Base-by-base conservation (phyloP, 2,797 vertebrate species). In the Sternarchorhynchus goeldii region DNA sequence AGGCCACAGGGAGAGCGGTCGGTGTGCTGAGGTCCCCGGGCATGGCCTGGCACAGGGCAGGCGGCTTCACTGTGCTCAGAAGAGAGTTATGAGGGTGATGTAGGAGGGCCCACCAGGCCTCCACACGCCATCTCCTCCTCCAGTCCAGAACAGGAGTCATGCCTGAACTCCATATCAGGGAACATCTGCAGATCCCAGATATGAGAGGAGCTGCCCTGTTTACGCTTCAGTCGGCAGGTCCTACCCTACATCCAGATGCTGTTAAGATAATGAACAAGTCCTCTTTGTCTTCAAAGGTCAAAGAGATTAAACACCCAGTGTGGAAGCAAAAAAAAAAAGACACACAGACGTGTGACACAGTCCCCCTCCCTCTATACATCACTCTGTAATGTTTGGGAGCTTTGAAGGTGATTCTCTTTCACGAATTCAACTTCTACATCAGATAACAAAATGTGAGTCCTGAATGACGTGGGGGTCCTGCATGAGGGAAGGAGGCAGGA, bases 231-330 rank as follows among this genome's bases (percentile, higher is more conserved):
- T 78, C 72, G 39, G 69, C 60, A 53, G 39, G 63, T 53, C 62
- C 72, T 56, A 20, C 62, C 67, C 57, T 68, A 71, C 53, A 63
- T 69, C 78, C 81, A 85, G 81, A 82, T 85, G 78, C 76, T 84
- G 72, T 78, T 78, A 63, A 63, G 75, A 82, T 85, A 85, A 81
- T 80, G 57, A 78, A 76, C 66, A 74, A 70, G 58, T 39, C 58
- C 67, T 79, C 68, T 78, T 73, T 78, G 83, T 78, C 64, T 69
- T 32, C 75, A 82, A 75, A 85, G 75, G 81, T 85, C 76, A 59
- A 62, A 56, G 31, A 64, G 81, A 82, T 25, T 82, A 78, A 75
- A 75, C 73, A 55, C 57, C 39, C 73, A 77, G 53, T 71, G 74
- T 65, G 57, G 65, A 41, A 58, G 63, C 57, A 64, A 75, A 36